Evolutionary conservation across 2,888 invertebrate species (phyloP).

Genomic region (Saturnia japonica): DNA sequence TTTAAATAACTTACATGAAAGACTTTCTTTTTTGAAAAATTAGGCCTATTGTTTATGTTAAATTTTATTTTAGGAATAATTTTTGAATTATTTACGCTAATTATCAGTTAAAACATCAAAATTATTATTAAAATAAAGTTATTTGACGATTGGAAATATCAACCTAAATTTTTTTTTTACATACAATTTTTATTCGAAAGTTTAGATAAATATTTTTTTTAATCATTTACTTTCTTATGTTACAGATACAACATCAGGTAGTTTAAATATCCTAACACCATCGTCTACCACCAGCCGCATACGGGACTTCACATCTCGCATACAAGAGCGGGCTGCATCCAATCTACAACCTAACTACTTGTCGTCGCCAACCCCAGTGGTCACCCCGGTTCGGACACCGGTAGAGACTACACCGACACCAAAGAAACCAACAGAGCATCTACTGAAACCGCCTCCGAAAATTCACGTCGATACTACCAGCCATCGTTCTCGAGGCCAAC

Average conservation of each 20-base stretch:
- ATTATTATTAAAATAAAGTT: too few relatives aligned
- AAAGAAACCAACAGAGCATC: slow-evolving; percentile 58
- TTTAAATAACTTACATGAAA: background rate
- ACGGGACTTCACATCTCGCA: slow-evolving; percentile 82
- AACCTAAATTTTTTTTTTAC: too few relatives aligned
- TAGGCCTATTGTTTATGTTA: too few relatives aligned
- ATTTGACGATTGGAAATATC: too few relatives aligned
- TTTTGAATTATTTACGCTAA: too few relatives aligned
- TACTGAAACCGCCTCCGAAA: slow-evolving; percentile 72
- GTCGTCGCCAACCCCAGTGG: slow-evolving; percentile 49
- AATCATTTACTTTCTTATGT: slow-evolving; percentile 26
- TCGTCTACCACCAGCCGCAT: slow-evolving; percentile 82
- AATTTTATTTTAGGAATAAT: too few relatives aligned
- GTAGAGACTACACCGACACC: slow-evolving; percentile 58
- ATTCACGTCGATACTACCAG: slow-evolving; percentile 64
- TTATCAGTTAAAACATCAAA: too few relatives aligned
- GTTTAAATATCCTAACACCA: slow-evolving; percentile 83
- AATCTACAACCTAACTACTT: slow-evolving; percentile 54
- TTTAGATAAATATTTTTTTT: background rate
- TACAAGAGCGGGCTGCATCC: slow-evolving; percentile 78
- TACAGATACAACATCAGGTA: slow-evolving; percentile 83
- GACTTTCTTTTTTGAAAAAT: too few relatives aligned
- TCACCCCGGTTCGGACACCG: slow-evolving; percentile 59
- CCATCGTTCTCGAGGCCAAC: slow-evolving; percentile 65
- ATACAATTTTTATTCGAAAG: too few relatives aligned